Evolutionary conservation across 2,797 vertebrate species (phyloP), one percentile per base, ranked within the genome.

Genomic region (Falco berigora): DNA sequence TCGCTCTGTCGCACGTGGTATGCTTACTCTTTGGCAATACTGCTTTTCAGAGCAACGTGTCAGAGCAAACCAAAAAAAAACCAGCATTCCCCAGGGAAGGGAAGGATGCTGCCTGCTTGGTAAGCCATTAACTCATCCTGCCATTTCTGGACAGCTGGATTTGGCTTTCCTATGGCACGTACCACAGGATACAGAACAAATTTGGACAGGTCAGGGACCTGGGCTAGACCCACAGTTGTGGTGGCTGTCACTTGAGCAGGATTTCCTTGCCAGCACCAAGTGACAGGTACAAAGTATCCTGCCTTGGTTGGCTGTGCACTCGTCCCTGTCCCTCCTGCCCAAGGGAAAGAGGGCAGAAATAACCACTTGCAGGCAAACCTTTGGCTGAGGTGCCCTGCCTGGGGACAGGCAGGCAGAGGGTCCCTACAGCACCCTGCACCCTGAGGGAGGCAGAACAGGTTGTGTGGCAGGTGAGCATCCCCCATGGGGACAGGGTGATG

Each of bases 111-210:
- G 50, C n/a, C 55, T 69, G 83, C 49, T 86, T 81, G 62, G 90
- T 55, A 79, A 91, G 49, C 52, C 74, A 53, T n/a, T 79, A 53
- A 89, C 40, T 89, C 93, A 83, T 30, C 64, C 80, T 81, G 75
- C 52, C 22, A 3, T 56, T 82, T 89, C 83, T 94, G 80, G 61
- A 69, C 82, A 62, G 53, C 62, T 88, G 75, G 46, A 81, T 86
- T 92, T 66, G 79, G 64, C 74, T 90, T 93, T 95, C 56, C 80
- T 18, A 50, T 30, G 55, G 55, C 63, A 64, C 2, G 2, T 64
- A 77, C 56, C 49, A 81, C 77, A 96, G 77, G 88, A 79, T 50
- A 44, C 71, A 79, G 74, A 93, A 79, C 36, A 82, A 40, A 93
- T 44, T 28, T 89, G 63, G 55, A 73, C 3, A 10, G 83, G 63